phyloP scores from a whole-genome alignment of 2,113 vertebrate species.

The Calcarius ornatus region DNA sequence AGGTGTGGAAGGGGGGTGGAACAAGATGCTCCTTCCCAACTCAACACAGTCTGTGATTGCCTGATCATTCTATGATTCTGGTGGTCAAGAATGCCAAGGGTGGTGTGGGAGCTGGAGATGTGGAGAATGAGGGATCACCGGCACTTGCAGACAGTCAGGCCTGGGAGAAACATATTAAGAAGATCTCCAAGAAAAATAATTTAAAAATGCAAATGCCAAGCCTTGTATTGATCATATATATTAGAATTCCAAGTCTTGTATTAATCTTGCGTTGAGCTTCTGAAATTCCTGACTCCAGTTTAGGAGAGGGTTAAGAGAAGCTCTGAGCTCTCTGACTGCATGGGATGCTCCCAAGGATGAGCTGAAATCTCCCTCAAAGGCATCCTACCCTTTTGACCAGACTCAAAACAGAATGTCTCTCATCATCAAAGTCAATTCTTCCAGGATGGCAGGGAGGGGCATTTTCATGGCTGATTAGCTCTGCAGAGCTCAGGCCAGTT shows the following conservation, averaged over 20 bases:
- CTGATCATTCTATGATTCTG: neutral
- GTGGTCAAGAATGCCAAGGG: neutral
- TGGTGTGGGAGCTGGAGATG: neutral
- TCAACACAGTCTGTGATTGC: neutral
- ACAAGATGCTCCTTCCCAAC: neutral
- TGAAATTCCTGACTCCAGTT: neutral
- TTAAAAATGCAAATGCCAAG: neutral
- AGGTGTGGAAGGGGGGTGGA: neutral
- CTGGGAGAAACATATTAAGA: neutral
- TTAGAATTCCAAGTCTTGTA: neutral
- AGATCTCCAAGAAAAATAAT: neutral
- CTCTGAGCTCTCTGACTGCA: neutral
- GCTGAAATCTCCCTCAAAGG: neutral
- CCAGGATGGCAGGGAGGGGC: conserved; percentile 6
- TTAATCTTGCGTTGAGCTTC: neutral
- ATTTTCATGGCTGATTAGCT: conserved; percentile 43
- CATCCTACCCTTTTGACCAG: neutral
- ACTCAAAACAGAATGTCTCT: neutral
- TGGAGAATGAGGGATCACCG: neutral
- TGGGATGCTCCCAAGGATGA: neutral
- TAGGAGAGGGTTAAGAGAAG: conserved; percentile 27
- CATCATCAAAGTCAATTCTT: conserved; percentile 37
- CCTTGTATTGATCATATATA: neutral
- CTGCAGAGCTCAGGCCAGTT: neutral
- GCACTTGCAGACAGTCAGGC: neutral